A percentile compares a stretch with the other conserved stretches of the same genome.
Conservation (phyloP, 2,113 vertebrate species). For the Microtus pennsylvanicus region DNA sequence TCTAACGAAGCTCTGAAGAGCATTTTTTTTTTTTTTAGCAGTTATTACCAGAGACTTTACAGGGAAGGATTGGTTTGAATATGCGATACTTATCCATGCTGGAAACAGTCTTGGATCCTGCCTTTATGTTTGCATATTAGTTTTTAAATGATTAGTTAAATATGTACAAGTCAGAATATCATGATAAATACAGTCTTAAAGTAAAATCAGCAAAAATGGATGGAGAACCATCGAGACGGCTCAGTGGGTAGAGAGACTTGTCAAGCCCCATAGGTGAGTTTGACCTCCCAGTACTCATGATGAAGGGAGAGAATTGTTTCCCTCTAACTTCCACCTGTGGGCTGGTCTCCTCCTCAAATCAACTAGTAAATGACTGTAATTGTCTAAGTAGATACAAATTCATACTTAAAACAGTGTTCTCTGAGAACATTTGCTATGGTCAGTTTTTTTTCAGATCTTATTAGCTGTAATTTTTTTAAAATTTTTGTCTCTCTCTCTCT, state of each 20-base stretch:
- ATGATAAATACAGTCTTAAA: background rate
- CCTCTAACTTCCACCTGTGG: background rate
- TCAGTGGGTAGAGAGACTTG: background rate
- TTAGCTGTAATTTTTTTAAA: background rate
- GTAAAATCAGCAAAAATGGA: slow-evolving; percentile 3
- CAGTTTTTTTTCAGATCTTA: slow-evolving; percentile 13
- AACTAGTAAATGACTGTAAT: background rate
- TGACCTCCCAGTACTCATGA: background rate
- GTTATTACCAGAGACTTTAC: slow-evolving; percentile 51
- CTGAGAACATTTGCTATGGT: background rate
- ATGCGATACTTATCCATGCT: background rate
- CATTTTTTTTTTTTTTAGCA: background rate
- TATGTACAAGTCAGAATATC: background rate
- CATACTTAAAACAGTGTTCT: slow-evolving; percentile 4
- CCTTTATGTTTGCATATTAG: background rate
- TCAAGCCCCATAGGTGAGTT: no score
- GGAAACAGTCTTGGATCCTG: slow-evolving; percentile 35
- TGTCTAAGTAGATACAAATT: background rate
- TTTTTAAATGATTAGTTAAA: slow-evolving; percentile 35
- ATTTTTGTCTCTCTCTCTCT: background rate
- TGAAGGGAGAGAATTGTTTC: no score
- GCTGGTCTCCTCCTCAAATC: no score
- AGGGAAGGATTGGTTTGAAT: background rate
- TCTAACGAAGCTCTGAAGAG: slow-evolving; percentile 38
- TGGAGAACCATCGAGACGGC: background rate